Evolutionary conservation across 2,797 vertebrate species (phyloP).

Genomic region (Muscicapa striata): DNA sequence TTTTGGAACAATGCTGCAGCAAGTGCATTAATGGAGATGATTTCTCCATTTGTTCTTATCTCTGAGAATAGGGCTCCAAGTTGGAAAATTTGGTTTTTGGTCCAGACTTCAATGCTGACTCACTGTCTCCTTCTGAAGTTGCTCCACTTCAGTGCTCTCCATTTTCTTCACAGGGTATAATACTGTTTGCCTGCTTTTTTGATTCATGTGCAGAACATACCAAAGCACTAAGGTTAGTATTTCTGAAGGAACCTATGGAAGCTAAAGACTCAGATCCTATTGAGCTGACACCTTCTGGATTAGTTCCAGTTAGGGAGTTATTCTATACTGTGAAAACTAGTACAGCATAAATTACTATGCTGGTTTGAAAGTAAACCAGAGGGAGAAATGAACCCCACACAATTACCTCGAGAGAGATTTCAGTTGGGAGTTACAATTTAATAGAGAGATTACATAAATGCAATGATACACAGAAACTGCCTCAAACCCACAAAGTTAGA

Average conservation of each 20-base stretch:
- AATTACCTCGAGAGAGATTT: not conserved
- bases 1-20: not conserved
- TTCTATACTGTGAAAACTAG: not conserved
- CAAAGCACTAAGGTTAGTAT: not conserved
- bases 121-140: constrained; percentile 16
- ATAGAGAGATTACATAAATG: not conserved
- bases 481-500: not conserved
- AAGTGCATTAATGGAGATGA: not conserved
- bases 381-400: not conserved
- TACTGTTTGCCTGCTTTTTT: not conserved
- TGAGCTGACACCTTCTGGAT: not conserved
- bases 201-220: not conserved
- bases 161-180: constrained; percentile 1
- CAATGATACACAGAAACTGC: not conserved
- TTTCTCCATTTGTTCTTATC: constrained; percentile 16
- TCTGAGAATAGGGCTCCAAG: not conserved
- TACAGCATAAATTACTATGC: not conserved
- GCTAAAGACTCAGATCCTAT: not conserved
- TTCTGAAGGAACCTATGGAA: not conserved
- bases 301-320: not conserved
- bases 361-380: not conserved
- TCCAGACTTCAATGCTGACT: constrained; percentile 24
- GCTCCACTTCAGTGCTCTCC: not conserved
- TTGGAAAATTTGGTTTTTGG: constrained; percentile 8
- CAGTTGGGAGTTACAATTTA: not conserved